A percentile compares a stretch with the other conserved stretches of the same genome.
Conservation (phyloP, 2,888 invertebrate genomes). For the Oscheius onirici region DNA sequence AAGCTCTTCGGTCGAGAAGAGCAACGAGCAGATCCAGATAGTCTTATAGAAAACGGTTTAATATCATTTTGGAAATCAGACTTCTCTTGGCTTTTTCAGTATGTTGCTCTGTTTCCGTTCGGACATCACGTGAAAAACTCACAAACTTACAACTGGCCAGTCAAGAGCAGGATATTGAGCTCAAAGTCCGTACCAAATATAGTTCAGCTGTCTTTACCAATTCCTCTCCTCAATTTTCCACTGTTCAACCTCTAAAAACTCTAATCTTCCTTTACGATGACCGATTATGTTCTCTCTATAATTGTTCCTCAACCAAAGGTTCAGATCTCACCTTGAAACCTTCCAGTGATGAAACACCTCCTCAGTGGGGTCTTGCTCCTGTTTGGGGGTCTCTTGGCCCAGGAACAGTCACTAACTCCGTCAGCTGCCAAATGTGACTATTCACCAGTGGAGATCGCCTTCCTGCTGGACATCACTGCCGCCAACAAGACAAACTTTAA, state of each 20-base stretch:
- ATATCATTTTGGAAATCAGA: no score
- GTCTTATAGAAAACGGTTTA: no score
- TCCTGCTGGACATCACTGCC: constrained; percentile 26
- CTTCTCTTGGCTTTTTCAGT: no score
- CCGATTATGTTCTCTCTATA: neutral
- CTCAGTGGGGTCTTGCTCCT: neutral
- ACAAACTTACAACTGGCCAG: no score
- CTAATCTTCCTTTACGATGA: constrained; percentile 13
- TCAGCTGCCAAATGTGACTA: constrained; percentile 11
- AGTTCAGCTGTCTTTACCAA: neutral
- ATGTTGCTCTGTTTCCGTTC: no score
- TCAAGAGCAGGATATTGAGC: no score
- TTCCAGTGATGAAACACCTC: neutral
- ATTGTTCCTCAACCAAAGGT: neutral
- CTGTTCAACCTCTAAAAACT: constrained; percentile 1
- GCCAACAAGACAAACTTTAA: constrained; percentile 25
- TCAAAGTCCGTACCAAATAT: neutral
- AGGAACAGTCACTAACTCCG: neutral
- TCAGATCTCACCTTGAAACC: neutral
- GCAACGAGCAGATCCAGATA: no score
- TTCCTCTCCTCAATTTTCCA: neutral
- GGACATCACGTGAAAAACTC: no score
- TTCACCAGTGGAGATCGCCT: constrained; percentile 25
- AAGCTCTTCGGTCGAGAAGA: no score
- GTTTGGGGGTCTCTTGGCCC: neutral